Evolutionary conservation across 2,113 vertebrate species (phyloP), one percentile per base, ranked within the genome.

Genomic region (Erpornis zantholeuca): DNA sequence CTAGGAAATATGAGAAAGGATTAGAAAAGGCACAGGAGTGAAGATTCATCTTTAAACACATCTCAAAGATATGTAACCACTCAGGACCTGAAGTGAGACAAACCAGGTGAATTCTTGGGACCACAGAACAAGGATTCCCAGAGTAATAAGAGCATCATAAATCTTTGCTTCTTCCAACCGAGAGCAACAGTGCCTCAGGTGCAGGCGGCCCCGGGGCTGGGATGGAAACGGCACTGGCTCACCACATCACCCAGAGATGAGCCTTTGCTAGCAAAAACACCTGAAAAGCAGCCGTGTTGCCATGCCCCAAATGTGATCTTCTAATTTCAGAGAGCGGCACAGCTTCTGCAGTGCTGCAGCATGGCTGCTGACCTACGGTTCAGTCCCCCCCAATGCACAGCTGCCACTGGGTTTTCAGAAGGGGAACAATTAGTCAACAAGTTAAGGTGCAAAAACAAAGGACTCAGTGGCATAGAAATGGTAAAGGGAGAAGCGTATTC

Each of bases 191-290:
- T 49, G n/a, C 28, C 50, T 8, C 4, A 15, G 15, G 22, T 5
- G 19, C 28, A 24, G 24, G 61, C 1, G 1, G 35, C 38, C 29
- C 35, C 1, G 0, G 5, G 13, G 50, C 54, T 61, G 40, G 23
- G 44, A 68, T 33, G 38, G 63, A 50, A 68, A 35, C 0, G 1
- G 27, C 78, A 17, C 8, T 19, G 59, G 23, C 66, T 57, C 31
- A 44, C 19, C 2, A 5, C 31, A 76, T 42, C 59, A 31, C 40
- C 35, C 3, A 0, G 23, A 11, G 17, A 35, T 3, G 15, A 77
- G 25, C 21, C 14, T 45, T 65, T 1, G 0, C 2, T 7, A 79
- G 42, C 28, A 63, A 49, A 56, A 52, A 36, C 4, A 9, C 35
- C 52, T 11, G 19, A 84, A 59, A 35, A 38, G 47, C 29, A 57